A percentile compares a stretch with the other conserved stretches of the same genome.
These are phyloP conservation scores for Pimephales promelas DNA, from an alignment of 2,113 vertebrate species.

Conservation along the genomic window DNA sequence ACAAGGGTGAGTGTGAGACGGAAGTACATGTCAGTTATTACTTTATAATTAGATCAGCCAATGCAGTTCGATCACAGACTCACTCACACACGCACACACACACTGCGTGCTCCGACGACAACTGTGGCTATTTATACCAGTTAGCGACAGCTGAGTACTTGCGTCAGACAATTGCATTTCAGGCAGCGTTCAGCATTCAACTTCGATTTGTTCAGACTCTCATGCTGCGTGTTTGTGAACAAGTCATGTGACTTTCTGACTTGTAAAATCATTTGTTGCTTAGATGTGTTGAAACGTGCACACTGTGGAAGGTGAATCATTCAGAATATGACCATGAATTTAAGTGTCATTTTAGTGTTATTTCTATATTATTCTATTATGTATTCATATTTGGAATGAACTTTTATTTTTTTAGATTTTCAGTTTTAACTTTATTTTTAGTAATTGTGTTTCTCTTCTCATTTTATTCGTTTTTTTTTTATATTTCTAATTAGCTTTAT, in stretches of 20 bases:
- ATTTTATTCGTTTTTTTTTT: too few relatives aligned
- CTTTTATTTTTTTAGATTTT: too few relatives aligned
- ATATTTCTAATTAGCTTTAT: too few relatives aligned
- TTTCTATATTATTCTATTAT: too few relatives aligned
- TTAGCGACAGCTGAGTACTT: not conserved
- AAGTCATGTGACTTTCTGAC: not conserved
- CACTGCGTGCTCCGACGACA: not conserved
- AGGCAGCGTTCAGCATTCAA: not conserved
- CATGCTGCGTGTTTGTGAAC: not conserved
- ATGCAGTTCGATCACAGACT: conserved; percentile 4
- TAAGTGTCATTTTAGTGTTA: too few relatives aligned
- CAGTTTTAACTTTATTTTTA: too few relatives aligned
- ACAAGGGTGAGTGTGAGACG: conserved; percentile 28
- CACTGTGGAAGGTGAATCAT: too few relatives aligned
- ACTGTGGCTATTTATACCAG: conserved; percentile 9
- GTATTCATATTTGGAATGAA: too few relatives aligned
- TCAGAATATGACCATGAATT: too few relatives aligned
- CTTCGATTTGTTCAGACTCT: not conserved
- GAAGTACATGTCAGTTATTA: conserved; percentile 51
- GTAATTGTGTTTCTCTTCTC: too few relatives aligned
- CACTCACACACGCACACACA: conserved; percentile 17
- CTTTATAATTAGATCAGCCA: conserved; percentile 55
- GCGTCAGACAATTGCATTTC: not conserved
- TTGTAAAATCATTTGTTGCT: too few relatives aligned
- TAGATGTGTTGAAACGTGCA: too few relatives aligned